phyloP scores from a whole-genome alignment of 2,113 vertebrate genomes.

The Epinephelus lanceolatus region DNA sequence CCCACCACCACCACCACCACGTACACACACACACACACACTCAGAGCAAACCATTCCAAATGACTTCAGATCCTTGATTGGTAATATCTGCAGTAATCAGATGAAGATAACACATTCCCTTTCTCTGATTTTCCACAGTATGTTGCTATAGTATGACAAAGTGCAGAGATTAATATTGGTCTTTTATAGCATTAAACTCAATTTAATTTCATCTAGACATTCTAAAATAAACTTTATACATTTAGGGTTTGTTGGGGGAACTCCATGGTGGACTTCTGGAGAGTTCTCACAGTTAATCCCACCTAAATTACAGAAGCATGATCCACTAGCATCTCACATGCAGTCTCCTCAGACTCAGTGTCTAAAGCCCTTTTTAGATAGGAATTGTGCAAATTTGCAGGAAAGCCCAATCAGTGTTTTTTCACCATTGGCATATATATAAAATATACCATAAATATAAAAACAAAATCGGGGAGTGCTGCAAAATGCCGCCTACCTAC shows the following conservation, averaged over 20 bases:
- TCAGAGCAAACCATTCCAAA: neutral
- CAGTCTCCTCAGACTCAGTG: neutral
- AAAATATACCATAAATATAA: too few species aligned
- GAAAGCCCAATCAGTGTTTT: too few species aligned
- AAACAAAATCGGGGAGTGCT: too few species aligned
- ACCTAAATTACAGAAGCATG: neutral
- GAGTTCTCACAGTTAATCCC: neutral
- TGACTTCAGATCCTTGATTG: neutral
- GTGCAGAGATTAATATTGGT: neutral
- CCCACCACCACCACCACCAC: conserved; percentile 2
- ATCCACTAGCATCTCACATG: neutral
- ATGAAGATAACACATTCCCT: neutral
- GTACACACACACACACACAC: conserved; percentile 12
- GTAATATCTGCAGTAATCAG: neutral
- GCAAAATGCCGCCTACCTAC: too few species aligned
- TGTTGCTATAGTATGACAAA: neutral
- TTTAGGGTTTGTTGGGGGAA: neutral
- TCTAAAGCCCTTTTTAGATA: too few species aligned
- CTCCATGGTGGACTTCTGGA: neutral
- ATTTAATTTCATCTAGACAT: neutral
- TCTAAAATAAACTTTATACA: neutral
- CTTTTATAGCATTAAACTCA: neutral
- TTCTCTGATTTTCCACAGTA: neutral
- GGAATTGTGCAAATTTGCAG: too few species aligned
- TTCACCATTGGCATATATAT: too few species aligned